Evolutionary conservation across 2,113 vertebrate genomes (phyloP), one percentile per base, ranked within the genome.

Genomic region (Telmatochromis sp.): DNA sequence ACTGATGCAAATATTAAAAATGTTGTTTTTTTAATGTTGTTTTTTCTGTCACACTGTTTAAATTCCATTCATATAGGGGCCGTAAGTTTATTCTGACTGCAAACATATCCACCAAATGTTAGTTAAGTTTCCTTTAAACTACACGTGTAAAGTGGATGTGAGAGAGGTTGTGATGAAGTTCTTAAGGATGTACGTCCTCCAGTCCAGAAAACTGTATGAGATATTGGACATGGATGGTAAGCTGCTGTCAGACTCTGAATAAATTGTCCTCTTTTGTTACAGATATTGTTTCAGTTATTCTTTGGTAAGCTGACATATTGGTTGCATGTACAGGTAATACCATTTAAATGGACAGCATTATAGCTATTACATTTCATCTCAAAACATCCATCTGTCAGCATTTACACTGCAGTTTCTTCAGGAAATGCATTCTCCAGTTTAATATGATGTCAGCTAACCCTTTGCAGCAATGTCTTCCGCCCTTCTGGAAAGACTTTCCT

Each of bases 271-370:
- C 5, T 60, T 19, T 33, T 60, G 15, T 3, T 60, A 33, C 1
- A 1, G 57, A 19, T 33, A 60, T 60, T 60, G 57, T 60, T 60
- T 60, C 57, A 60, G 57, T 60, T 63, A 4, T 63, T 63, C 28
- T 63, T 63, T 63, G 58, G 58, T 63, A 33, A 63, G 28, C 58
- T 63, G 1, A 63, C 58, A 33, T 33, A 63, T 63, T 63, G 58
- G 58, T 63, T 63, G 15, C 58, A 35, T 63, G 58, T 63, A 11
- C 28, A 33, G 58, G 28, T 63, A 63, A 33, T 33, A 33, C 9
- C 58, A 63, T 63, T 63, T 63, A 63, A 63, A 63, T 63, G 58
- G 28, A 33, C 58, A 63, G 58, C 28, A 63, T 33, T 63, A 63
- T 19, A 33, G 58, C 58, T 63, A 6, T 63, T 63, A 33, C 5